These are phyloP conservation scores for Calliopum simillimum DNA, from an alignment of 2,888 invertebrate species.

Conservation along the genomic window DNA sequence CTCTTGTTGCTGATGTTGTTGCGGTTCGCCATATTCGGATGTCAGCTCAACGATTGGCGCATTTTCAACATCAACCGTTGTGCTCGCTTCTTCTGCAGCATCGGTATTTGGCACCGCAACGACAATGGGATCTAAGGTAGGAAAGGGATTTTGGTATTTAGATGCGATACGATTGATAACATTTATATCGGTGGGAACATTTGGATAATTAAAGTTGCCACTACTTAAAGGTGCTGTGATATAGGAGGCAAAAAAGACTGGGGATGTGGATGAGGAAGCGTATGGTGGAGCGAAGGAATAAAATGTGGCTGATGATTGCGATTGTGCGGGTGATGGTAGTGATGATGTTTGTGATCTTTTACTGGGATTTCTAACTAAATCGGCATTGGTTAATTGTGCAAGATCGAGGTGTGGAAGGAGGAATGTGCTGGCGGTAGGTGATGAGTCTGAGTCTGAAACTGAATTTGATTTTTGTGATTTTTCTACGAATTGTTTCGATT, in stretches of 20 bases:
- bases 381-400: not conserved
- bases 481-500: not conserved
- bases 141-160: conserved; percentile 62
- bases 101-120: conserved; percentile 58
- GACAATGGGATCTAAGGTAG: conserved; percentile 65
- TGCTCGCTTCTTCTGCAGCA: conserved; percentile 42
- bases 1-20: conserved; percentile 41
- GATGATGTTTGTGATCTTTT: conserved; percentile 24
- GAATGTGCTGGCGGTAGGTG: not conserved
- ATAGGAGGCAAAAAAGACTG: conserved; percentile 23
- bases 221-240: conserved; percentile 43
- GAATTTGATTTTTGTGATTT: conserved; percentile 20
- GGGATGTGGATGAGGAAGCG: conserved; percentile 32
- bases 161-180: conserved; percentile 53
- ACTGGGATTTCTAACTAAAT: not conserved
- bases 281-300: conserved; percentile 24
- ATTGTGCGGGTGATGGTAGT: conserved; percentile 23
- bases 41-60: conserved; percentile 51
- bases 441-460: not conserved
- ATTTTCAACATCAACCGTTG: conserved; percentile 58
- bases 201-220: conserved; percentile 54
- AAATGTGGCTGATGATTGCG: conserved; percentile 9
- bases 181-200: conserved; percentile 53
- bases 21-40: not conserved
- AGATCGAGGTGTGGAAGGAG: not conserved